Evolutionary conservation across 2,797 vertebrate genomes (phyloP), one percentile per base, ranked within the genome.

Genomic region (Lophius americanus): DNA sequence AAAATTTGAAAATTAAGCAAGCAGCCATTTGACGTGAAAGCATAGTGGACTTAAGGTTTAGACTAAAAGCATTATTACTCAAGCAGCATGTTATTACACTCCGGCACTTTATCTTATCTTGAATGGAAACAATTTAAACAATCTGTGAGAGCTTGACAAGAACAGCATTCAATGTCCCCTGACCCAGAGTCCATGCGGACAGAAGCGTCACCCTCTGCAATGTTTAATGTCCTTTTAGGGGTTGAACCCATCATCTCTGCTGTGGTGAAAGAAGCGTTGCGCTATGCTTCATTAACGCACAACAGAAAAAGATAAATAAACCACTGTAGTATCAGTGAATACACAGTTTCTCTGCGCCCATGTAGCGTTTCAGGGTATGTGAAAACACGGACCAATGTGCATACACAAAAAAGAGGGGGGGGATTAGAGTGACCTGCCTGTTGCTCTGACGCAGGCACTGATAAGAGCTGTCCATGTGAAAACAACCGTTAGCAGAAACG

Each of bases 391-490:
- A 51, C 33, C 59, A 7, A n/a, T 68, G 78, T 76, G 69, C 64
- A 65, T 78, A 66, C 71, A 77, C 54, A 75, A 73, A 79, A 73
- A 71, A 73, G 23, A 23, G 9, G 43, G 43, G 42, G 48, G 57
- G 78, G 76, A 78, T 70, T 64, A 72, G 68, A 71, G 65, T 63
- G 76, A 81, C 82, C 70, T 81, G 87, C 70, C 80, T 79, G 79
- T 78, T 77, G 79, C 81, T 79, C 74, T 91, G 88, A 90, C 85
- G 79, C 88, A 90, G 77, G 64, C 83, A 68, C 75, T 81, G 90
- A 92, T 91, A 91, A 88, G 89, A 78, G 82, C 55, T 68, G 71
- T 82, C 81, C 78, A 66, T 84, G 41, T 92, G 89, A 90, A 73
- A 85, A 23, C 82, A 91, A 86, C 76, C 39, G 72, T 89, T 77